phyloP scores from a whole-genome alignment of 2,888 invertebrate species.

The Acanthosepion esculentum region DNA sequence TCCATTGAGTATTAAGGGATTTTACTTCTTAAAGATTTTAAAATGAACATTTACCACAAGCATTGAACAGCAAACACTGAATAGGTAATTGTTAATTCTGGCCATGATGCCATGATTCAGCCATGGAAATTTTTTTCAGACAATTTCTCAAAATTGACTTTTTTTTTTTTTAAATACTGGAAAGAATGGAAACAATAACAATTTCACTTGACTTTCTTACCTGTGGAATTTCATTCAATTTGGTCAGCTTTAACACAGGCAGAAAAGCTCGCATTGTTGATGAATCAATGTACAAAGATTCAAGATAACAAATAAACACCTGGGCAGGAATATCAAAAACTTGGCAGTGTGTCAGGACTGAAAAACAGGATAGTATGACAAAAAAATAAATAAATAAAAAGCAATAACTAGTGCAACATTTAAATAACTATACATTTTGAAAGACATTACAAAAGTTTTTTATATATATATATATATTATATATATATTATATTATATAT shows the following conservation, averaged over 20 bases:
- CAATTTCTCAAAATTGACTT: too few relatives aligned
- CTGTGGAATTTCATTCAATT: conserved; percentile 61
- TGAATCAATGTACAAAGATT: conserved; percentile 64
- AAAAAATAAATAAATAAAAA: not conserved
- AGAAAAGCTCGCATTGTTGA: conserved; percentile 64
- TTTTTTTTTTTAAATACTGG: too few relatives aligned
- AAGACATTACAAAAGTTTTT: too few relatives aligned
- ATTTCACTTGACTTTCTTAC: conserved; percentile 51
- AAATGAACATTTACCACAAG: too few relatives aligned
- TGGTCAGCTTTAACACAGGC: conserved; percentile 61
- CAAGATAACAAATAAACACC: conserved; percentile 69
- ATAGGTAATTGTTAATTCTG: not conserved
- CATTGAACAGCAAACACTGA: not conserved
- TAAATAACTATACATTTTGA: not conserved
- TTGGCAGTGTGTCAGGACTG: conserved; percentile 70
- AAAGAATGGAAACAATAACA: too few relatives aligned
- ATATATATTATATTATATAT: too few relatives aligned
- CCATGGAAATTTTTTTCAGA: not conserved
- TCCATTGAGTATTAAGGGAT: too few relatives aligned
- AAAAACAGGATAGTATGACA: conserved; percentile 51
- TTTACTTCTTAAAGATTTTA: too few relatives aligned
- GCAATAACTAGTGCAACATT: not conserved
- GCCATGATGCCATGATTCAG: not conserved
- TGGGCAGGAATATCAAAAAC: conserved; percentile 61
- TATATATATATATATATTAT: too few relatives aligned